Evolutionary conservation across 1,140 invertebrate species (phyloP), one percentile per base, ranked within the genome.

Genomic region (Drosophila equinoxialis): DNA sequence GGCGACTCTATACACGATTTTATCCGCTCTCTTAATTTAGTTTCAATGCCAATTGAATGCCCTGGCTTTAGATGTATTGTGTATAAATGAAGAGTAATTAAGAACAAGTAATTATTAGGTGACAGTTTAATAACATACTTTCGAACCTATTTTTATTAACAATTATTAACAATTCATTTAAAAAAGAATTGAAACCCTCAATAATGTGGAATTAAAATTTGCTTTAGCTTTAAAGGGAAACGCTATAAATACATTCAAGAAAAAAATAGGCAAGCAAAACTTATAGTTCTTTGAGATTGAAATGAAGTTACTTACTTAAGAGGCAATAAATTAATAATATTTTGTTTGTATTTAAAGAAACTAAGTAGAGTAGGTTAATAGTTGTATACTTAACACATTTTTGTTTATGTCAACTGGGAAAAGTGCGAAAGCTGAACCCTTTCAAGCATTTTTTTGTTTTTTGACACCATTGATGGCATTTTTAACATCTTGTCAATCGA

Each of bases 401-500:
- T 30, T 30, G 5, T 0, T 30, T 30, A 6, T 30, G 6, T 30
- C 30, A 30, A 30, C 30, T 30, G 6, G 6, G 30, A 30, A 51
- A 51, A 23, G 8, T 20, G 8, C 17, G 14, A 0, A 2, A 37
- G 45, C 11, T 6, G 1, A 51, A 51, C 17, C 45, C 8, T 48
- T 17, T 48, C 45, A 51, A 20, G 11, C 3, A 23, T 23, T 20
- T 51, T 20, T 51, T 30, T 30, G 0, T 30, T 30, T 30, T 8
- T 11, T 20, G 8, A 20, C 17, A 8, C 45, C 45, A 23, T 48
- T 23, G 20, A 51, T 23, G 20, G 45, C 6, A 51, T 51, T 51
- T 51, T 20, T 23, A 51, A 10, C 8, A 20, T 51, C 45, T 51
- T 51, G 45, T 51, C 45, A 51, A 51, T 51, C 17, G 45, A 51